Evolutionary conservation across 2,888 invertebrate species (phyloP).

Genomic region (Anaspis maculata): DNA sequence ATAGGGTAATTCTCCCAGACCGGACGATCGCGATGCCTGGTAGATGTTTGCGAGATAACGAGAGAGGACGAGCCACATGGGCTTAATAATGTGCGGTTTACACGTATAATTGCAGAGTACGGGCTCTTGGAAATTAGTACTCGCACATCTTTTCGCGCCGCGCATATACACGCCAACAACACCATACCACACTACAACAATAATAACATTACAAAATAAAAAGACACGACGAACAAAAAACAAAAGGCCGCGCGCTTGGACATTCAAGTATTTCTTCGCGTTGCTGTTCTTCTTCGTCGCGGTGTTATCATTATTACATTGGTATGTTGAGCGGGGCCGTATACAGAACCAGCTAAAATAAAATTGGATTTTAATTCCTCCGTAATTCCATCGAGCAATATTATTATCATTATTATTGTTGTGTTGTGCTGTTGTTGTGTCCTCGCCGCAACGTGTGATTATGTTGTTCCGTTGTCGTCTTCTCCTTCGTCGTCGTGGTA

Average conservation of each 20-base stretch:
- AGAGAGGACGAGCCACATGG: conserved; percentile 8
- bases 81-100: conserved; percentile 11
- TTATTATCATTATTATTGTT: too few relatives aligned
- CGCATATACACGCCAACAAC: neutral
- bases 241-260: conserved; percentile 5
- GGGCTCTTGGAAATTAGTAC: conserved; percentile 31
- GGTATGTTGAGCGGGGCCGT: too few relatives aligned
- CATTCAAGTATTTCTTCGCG: conserved; percentile 2
- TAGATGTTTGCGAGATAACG: conserved; percentile 9
- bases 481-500: too few relatives aligned
- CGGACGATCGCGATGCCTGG: too few relatives aligned
- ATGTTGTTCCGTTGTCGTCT: conserved; percentile 2
- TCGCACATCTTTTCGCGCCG: conserved; percentile 22
- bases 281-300: too few relatives aligned
- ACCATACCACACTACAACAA: conserved; percentile 6
- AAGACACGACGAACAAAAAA: neutral
- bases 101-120: conserved; percentile 31
- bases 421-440: conserved; percentile 7
- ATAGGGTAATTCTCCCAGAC: too few relatives aligned
- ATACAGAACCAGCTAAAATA: too few relatives aligned
- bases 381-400: conserved; percentile 5
- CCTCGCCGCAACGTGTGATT: conserved; percentile 4
- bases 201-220: conserved; percentile 2
- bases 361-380: conserved; percentile 2
- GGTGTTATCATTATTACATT: conserved; percentile 3